Conservation (phyloP, 1,140 invertebrate genomes). For the Pogonomyrmex barbatus region DNA sequence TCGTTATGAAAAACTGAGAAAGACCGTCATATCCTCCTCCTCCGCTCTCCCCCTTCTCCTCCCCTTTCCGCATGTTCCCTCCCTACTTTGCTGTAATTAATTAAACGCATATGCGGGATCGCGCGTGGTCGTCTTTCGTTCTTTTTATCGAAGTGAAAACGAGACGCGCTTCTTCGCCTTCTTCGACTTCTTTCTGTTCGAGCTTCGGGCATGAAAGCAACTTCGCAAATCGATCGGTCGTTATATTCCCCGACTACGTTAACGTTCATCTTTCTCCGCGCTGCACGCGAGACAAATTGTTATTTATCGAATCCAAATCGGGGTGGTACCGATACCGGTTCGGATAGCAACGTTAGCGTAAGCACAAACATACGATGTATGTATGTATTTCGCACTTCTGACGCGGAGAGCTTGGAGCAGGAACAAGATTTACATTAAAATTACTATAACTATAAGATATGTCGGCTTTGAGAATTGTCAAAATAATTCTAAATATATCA, state of each 20-base stretch:
- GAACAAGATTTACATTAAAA: slow-evolving; percentile 18
- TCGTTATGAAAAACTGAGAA: slow-evolving; percentile 63
- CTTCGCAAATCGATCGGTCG: slow-evolving; percentile 22
- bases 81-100: slow-evolving; percentile 67
- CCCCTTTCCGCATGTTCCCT: not conserved
- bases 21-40: slow-evolving; percentile 4
- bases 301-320: slow-evolving; percentile 38
- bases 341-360: not conserved
- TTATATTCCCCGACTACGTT: slow-evolving; percentile 46
- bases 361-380: no score
- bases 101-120: slow-evolving; percentile 49
- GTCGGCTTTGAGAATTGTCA: not conserved
- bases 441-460: not conserved
- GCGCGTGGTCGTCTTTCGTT: not conserved
- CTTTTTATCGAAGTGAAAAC: slow-evolving; percentile 31
- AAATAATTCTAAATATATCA: not conserved
- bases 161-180: not conserved
- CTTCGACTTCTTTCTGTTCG: not conserved
- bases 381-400: not conserved
- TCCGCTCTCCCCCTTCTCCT: no score
- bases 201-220: slow-evolving; percentile 35
- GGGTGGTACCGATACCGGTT: not conserved
- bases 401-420: not conserved
- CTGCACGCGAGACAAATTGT: slow-evolving; percentile 39
- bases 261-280: slow-evolving; percentile 14